Evolutionary conservation across 2,888 invertebrate species (phyloP), one percentile per base, ranked within the genome.

Genomic region (Ectemnius cavifrons): DNA sequence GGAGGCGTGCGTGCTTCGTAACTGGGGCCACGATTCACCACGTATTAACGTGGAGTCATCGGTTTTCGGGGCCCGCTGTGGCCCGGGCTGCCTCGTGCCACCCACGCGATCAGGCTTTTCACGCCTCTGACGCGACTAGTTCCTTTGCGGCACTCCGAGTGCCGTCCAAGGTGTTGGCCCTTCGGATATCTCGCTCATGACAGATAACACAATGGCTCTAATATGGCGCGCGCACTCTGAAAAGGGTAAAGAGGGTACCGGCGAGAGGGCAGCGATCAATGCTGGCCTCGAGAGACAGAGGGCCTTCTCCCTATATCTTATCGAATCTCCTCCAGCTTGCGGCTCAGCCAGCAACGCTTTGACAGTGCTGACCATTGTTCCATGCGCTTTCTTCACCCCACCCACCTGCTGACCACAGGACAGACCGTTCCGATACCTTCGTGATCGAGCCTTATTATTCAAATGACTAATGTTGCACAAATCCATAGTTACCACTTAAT

Each of bases 181-280:
- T 85, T 88, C 73, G 86, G 87, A 86, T 85, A 85, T 85, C 84
- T 85, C 82, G 84, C 80, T 79, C 86, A 83, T 89, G 89, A 88
- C 89, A 87, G 88, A 89, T 88, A 89, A 88, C 85, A 89, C 89
- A 89, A 89, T 88, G 86, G 86, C 83, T 88, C 87, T 88, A 89
- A 89, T 89, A 89, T 83, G 84, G 85, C 82, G 83, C 80, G 78
- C 79, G 83, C 80, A 78, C 79, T 81, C 81, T 85, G 84, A 85
- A 88, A 86, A 88, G 86, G 85, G 85, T 83, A 82, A 86, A 85
- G 82, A 84, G 81, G 37, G 76, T 82, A 82, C 72, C 82, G 78
- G 74, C 75, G 78, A 79, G 77, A 82, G 85, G 37, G 84, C 84
- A 81, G 80, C 86, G 86, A 88, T 88, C 86, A 87, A 88, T 88